Evolutionary conservation across 2,888 invertebrate species (phyloP), one percentile per base, ranked within the genome.

Genomic region (Eudemis profundana): DNA sequence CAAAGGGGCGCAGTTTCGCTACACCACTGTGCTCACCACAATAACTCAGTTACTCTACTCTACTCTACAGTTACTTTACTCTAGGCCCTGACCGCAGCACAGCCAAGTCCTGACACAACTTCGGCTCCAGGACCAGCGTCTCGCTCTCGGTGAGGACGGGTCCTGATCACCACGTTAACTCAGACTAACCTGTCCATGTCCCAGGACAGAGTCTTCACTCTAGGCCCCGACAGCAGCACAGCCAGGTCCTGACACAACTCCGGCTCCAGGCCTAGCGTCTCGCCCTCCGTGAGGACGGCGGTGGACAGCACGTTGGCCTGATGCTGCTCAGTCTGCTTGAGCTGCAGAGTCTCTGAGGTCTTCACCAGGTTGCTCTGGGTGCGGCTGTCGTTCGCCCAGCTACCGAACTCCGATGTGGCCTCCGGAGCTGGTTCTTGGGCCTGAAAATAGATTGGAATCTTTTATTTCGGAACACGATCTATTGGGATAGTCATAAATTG

Each of bases 141-240:
- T 95, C 95, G 10, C 94, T 94, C 74, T 94, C 94, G 0, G 80
- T 80, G n/a, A 94, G 81, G 17, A 94, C 89, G 1, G 93, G n/a
- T n/a, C n/a, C n/a, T n/a, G n/a, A n/a, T n/a, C n/a, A n/a, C n/a
- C n/a, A n/a, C n/a, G n/a, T n/a, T n/a, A n/a, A n/a, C n/a, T n/a
- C n/a, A 4, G 19, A 14, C 33, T 33, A 3, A 92, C 91, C 91
- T 85, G 63, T 90, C 84, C 83, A 95, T 88, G 61, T 94, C 93
- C 96, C 96, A 96, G 4, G 94, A 95, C 1, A 96, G 89, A 47
- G 95, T 93, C 76, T 96, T 95, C 70, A 95, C 94, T 51, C 96
- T 87, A 0, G 95, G 95, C 73, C 95, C 95, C 53, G 95, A 95
- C 14, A 96, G 84, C 63, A 96, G 92, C 4, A 95, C 95, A 1